phyloP scores from a whole-genome alignment of 2,797 vertebrate genomes.

The Alectoris magna region DNA sequence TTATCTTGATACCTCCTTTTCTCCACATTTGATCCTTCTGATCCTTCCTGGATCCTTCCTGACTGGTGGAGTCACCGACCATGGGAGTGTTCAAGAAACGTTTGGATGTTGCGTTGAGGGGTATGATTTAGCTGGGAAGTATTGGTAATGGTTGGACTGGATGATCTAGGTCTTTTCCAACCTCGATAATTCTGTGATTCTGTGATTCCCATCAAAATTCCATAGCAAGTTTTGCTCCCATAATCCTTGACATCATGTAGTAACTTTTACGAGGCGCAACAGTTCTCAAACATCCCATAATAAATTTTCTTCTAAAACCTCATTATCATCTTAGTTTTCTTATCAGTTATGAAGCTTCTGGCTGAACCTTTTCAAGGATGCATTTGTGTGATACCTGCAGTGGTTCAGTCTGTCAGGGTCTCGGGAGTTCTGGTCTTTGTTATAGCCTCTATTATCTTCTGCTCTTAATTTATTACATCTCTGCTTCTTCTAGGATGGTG shows the following conservation, averaged over 20 bases:
- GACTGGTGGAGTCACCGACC: too few species aligned
- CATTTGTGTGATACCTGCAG: neutral
- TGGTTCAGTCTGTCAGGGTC: neutral
- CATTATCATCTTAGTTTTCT: neutral
- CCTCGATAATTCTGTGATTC: too few species aligned
- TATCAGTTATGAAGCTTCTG: neutral
- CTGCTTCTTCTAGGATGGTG: neutral
- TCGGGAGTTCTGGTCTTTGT: neutral
- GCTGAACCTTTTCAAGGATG: neutral
- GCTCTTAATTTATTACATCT: neutral
- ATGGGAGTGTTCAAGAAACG: too few species aligned
- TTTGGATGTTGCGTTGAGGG: too few species aligned
- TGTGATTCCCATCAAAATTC: neutral
- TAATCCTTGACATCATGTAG: neutral
- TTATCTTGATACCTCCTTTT: neutral
- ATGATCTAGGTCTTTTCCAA: too few species aligned
- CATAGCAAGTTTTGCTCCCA: neutral
- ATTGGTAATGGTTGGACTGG: too few species aligned
- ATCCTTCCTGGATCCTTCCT: too few species aligned
- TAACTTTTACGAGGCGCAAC: accelerated
- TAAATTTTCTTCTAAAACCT: neutral
- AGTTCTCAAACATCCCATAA: neutral
- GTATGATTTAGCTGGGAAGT: too few species aligned
- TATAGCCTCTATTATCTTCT: neutral
- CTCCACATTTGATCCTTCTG: accelerated